A percentile compares a stretch with the other conserved stretches of the same genome.
Conservation (phyloP, 2,113 vertebrate species). For the Vulpes ferrilata region DNA sequence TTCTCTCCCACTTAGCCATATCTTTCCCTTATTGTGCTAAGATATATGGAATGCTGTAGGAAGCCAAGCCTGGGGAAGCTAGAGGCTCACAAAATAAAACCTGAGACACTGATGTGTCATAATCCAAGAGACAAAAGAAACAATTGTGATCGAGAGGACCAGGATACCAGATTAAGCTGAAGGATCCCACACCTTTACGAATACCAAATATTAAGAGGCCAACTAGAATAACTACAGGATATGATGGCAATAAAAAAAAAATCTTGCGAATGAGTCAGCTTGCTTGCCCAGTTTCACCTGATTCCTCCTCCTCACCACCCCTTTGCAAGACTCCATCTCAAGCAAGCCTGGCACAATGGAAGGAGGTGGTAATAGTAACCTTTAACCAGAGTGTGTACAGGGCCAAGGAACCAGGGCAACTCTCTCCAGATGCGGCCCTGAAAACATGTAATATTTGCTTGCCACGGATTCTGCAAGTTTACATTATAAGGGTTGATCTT, state of each 20-base stretch:
- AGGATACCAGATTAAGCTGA: constrained; percentile 1
- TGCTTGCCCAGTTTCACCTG: neutral
- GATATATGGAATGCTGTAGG: constrained; percentile 11
- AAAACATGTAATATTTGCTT: neutral
- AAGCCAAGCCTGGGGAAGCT: neutral
- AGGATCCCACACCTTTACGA: neutral
- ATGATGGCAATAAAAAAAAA: neutral
- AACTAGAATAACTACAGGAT: neutral
- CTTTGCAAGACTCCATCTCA: neutral
- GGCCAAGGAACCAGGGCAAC: neutral
- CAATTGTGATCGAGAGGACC: neutral
- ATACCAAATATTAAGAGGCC: neutral
- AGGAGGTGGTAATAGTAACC: constrained; percentile 21
- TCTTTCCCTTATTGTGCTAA: neutral
- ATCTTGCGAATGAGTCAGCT: neutral
- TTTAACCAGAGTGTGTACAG: neutral
- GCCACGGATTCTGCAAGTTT: neutral
- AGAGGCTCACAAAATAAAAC: constrained; percentile 9
- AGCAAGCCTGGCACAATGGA: neutral
- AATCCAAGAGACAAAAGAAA: constrained; percentile 34
- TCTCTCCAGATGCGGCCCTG: neutral
- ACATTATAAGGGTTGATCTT: neutral
- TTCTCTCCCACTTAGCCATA: neutral
- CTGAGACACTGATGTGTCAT: neutral
- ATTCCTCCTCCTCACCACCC: neutral